Evolutionary conservation across 2,888 invertebrate species (phyloP).

Genomic region (Nipponacmea schrenckii): DNA sequence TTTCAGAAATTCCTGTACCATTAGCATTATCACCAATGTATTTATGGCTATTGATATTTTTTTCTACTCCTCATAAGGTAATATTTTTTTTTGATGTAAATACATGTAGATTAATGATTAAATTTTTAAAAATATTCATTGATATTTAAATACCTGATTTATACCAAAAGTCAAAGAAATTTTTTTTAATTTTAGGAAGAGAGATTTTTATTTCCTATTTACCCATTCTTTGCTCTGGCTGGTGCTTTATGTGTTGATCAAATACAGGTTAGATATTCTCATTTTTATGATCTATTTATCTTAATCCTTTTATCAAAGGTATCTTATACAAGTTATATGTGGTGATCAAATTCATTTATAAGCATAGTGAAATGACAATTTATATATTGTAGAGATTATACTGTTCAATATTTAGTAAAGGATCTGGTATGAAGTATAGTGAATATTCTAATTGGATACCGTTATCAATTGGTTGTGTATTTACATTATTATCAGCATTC

Average conservation of each 20-base stretch:
- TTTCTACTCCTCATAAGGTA: conserved; percentile 92
- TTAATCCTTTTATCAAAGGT: no score
- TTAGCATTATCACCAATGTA: conserved; percentile 71
- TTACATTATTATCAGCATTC: conserved; percentile 71
- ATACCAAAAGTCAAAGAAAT: no score
- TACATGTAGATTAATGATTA: background rate
- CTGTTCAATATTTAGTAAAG: background rate
- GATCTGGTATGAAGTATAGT: conserved; percentile 39
- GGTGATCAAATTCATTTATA: no score
- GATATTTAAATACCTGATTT: no score
- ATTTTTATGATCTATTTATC: no score
- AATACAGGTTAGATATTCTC: conserved; percentile 70
- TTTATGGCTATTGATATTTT: conserved; percentile 90
- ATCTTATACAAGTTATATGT: no score
- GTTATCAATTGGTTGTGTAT: conserved; percentile 69
- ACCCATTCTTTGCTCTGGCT: conserved; percentile 77
- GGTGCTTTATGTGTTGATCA: conserved; percentile 73
- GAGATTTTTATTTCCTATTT: conserved; percentile 92
- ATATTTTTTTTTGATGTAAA: background rate
- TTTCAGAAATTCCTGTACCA: conserved; percentile 42
- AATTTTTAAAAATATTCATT: no score
- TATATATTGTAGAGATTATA: background rate
- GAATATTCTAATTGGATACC: conserved; percentile 77
- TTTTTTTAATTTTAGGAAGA: conserved; percentile 72
- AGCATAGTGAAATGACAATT: no score